Conservation (phyloP, 1,140 invertebrate genomes). For the Euura lappo region DNA sequence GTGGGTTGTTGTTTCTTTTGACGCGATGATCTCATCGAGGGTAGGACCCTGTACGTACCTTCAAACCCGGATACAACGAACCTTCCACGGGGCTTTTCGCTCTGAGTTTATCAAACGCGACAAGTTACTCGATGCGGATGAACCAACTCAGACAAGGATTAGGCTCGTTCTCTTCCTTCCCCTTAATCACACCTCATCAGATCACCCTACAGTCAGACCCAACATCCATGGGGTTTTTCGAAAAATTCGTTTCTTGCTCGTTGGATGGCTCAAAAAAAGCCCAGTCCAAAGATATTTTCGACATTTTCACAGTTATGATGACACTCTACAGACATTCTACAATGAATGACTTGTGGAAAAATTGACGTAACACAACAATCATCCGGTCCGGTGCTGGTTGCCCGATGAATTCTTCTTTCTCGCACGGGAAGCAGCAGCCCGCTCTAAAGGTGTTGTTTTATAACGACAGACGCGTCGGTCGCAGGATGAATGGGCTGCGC, state of each 20-base stretch:
- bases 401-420: background rate
- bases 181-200: background rate
- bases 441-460: slow-evolving; percentile 16
- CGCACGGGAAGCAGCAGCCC: slow-evolving; percentile 13
- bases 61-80: background rate
- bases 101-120: slow-evolving; percentile 1
- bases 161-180: background rate
- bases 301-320: no score
- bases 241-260: no score
- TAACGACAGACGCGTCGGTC: slow-evolving; percentile 9
- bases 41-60: background rate
- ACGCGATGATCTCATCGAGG: slow-evolving; percentile 6
- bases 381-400: background rate
- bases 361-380: background rate
- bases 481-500: slow-evolving; percentile 11
- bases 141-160: background rate
- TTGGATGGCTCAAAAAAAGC: no score
- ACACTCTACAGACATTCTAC: no score
- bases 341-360: no score
- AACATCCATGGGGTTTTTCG: no score
- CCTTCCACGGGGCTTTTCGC: background rate
- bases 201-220: background rate
- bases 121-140: slow-evolving; percentile 4
- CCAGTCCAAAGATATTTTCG: no score
- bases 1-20: slow-evolving; percentile 2